Conservation (phyloP, 2,113 vertebrate species). For the Leptocoma aspasia region DNA sequence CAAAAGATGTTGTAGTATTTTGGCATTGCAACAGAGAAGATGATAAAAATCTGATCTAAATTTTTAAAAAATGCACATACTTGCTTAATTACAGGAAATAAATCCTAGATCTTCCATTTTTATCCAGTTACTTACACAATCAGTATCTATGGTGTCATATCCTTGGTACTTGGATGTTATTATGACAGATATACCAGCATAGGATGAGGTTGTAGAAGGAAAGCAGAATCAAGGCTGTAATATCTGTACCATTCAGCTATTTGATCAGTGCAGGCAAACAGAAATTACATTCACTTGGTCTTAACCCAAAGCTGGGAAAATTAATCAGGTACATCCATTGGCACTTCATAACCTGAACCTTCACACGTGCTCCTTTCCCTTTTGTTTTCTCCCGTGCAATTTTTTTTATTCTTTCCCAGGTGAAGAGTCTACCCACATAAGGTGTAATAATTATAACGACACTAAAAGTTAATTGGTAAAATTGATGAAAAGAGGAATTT, state of each 20-base stretch:
- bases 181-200: neutral
- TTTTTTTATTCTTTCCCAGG: neutral
- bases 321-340: neutral
- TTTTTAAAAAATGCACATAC: neutral
- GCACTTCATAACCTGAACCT: neutral
- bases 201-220: neutral
- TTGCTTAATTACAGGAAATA: neutral
- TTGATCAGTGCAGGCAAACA: neutral
- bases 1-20: neutral
- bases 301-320: neutral
- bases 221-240: neutral
- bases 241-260: neutral
- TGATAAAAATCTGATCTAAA: neutral
- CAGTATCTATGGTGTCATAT: neutral
- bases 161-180: neutral
- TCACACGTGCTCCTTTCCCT: neutral
- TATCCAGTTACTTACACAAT: neutral
- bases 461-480: neutral
- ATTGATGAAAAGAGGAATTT: neutral
- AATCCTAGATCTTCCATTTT: neutral
- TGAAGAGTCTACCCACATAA: neutral
- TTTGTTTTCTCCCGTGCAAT: neutral
- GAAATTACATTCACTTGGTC: neutral
- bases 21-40: neutral
- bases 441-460: neutral